Evolutionary conservation across 1,140 invertebrate species (phyloP), one percentile per base, ranked within the genome.

Genomic region (Bradysia coprophila): DNA sequence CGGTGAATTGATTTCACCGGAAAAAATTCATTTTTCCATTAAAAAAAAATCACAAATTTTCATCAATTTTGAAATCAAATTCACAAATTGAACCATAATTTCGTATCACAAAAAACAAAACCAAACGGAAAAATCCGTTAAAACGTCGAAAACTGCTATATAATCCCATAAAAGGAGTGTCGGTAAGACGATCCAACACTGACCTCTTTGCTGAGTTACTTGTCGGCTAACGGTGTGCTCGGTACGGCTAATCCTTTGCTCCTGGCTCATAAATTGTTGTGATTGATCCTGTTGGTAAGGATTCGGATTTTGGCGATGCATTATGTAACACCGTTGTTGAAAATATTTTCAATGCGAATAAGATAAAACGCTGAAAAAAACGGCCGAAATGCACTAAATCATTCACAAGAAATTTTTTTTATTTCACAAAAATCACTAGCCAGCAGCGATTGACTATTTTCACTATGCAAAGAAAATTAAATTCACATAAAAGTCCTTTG

Each of bases 141-240:
- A 28, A 28, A 28, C 24, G 13, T 13, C 6, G 24, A 28, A 28
- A 28, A 28, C 24, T n/a, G n/a, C n/a, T n/a, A n/a, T n/a, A n/a
- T n/a, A n/a, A n/a, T n/a, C 24, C 24, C 24, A 28, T 28, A 28
- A 28, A 28, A 28, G 24, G 24, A 28, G 24, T 28, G 24, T 28
- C 13, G 24, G 24, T 8, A 28, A 28, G 24, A 28, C 13, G 24
- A 28, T 28, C 24, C 24, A 8, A 6, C 24, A 61, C 77, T 71
- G 65, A 81, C 79, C 78, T 80, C 73, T 72, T 66, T 80, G 76
- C 59, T 82, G 78, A 57, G 74, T 78, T 61, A 75, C 69, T 62
- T 83, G 78, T 49, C 75, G 70, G 41, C 76, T 78, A 61, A 80
- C 70, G 60, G 78, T 78, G 59, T 78, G 75, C 64, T 81, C 78